Evolutionary conservation across 1,140 invertebrate species (phyloP).

Genomic region (Caenorhabditis latens): DNA sequence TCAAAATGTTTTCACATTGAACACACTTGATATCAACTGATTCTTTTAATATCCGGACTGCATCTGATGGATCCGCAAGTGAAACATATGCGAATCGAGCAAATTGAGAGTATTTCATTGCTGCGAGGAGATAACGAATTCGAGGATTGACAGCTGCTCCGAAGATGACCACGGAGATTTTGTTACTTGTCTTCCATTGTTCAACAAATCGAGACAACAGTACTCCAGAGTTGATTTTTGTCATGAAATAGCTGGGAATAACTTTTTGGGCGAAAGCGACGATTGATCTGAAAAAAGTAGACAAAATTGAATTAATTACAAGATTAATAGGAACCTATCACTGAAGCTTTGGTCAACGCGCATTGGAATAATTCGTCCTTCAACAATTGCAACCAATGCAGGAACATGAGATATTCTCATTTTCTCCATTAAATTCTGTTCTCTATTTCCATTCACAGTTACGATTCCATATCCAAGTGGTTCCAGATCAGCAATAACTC

Average conservation of each 20-base stretch:
- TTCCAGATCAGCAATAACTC: conserved; percentile 72
- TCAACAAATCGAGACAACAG: conserved; percentile 71
- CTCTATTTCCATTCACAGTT: conserved; percentile 72
- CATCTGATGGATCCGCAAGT: conserved; percentile 49
- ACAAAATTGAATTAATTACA: neutral
- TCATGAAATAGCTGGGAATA: conserved; percentile 71
- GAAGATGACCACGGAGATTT: conserved; percentile 71
- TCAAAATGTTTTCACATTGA: conserved; percentile 72
- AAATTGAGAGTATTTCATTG: conserved; percentile 74
- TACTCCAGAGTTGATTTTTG: conserved; percentile 65
- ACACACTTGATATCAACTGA: conserved; percentile 70
- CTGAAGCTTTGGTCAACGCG: conserved; percentile 54
- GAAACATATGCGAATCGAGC: conserved; percentile 74
- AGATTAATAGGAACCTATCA: neutral
- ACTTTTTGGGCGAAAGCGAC: conserved; percentile 74
- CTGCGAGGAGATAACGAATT: conserved; percentile 71
- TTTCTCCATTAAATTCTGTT: conserved; percentile 74
- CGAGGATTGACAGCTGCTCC: conserved; percentile 69
- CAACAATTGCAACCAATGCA: conserved; percentile 71
- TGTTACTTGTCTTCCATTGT: conserved; percentile 73
- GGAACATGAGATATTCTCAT: conserved; percentile 70
- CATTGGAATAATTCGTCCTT: conserved; percentile 73
- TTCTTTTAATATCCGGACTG: conserved; percentile 60
- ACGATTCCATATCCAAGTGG: conserved; percentile 73
- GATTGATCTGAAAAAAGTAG: conserved; percentile 63